These are phyloP conservation scores for Dorcus parallelipipedus DNA, from an alignment of 2,888 invertebrate species.

Conservation along the genomic window DNA sequence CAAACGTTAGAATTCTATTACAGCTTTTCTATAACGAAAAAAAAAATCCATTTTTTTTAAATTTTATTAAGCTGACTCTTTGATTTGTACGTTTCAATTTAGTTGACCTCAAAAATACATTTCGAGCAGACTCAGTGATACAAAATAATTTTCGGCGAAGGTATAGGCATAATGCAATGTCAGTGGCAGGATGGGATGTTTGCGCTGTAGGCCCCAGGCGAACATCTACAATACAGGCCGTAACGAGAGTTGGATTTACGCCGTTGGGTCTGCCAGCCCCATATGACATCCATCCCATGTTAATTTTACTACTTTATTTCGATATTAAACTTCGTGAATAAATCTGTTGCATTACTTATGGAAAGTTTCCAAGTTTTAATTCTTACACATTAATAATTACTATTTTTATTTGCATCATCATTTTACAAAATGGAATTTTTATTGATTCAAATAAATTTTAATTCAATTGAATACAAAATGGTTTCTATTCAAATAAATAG, in stretches of 20 bases:
- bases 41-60: no score
- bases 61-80: neutral
- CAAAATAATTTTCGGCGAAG: conserved; percentile 10
- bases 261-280: conserved; percentile 38
- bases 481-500: no score
- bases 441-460: no score
- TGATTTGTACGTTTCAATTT: neutral
- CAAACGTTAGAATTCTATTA: no score
- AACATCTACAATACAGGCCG: conserved; percentile 36
- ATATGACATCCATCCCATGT: conserved; percentile 33
- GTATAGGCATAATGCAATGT: conserved; percentile 38
- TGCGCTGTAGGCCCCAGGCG: conserved; percentile 38
- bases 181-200: conserved; percentile 35
- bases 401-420: no score
- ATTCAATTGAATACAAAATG: no score
- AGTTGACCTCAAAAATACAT: neutral
- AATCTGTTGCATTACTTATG: no score
- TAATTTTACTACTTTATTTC: conserved; percentile 9
- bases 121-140: neutral
- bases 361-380: no score
- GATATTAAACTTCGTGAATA: no score
- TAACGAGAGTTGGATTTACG: conserved; percentile 35
- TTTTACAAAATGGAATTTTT: no score
- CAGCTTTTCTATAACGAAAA: no score
- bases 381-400: no score